These are phyloP conservation scores for Temnothorax longispinosus DNA, from an alignment of 1,140 invertebrate species.

Conservation along the genomic window DNA sequence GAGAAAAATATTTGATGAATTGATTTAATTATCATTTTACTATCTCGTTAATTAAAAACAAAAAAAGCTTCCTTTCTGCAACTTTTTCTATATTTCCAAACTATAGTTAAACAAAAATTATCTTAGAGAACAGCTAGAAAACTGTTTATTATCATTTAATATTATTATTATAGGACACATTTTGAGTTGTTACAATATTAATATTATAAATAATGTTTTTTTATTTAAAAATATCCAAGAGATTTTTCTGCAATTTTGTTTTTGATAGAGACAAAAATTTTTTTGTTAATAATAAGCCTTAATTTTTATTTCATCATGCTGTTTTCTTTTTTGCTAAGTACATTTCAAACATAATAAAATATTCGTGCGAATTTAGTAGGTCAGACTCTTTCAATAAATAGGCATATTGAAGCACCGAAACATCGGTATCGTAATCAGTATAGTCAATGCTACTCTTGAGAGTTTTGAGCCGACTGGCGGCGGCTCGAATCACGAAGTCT, in stretches of 20 bases:
- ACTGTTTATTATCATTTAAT: constrained; percentile 4
- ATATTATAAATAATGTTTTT: not conserved
- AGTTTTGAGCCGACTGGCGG: not conserved
- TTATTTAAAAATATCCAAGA: not conserved
- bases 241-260: not conserved
- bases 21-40: not conserved
- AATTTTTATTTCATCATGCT: not conserved
- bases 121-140: not conserved
- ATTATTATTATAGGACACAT: not conserved
- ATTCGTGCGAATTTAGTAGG: not conserved
- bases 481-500: not conserved
- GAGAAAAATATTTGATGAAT: not conserved
- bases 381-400: not conserved
- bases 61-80: not conserved
- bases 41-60: no score
- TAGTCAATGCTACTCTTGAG: not conserved
- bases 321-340: not conserved
- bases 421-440: not conserved
- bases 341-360: not conserved
- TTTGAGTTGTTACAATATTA: not conserved
- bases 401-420: not conserved
- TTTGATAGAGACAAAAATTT: not conserved
- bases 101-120: not conserved
- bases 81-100: not conserved
- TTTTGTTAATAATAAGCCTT: not conserved